Evolutionary conservation across 2,113 vertebrate genomes (phyloP).

Genomic region (Amazona vittata): DNA sequence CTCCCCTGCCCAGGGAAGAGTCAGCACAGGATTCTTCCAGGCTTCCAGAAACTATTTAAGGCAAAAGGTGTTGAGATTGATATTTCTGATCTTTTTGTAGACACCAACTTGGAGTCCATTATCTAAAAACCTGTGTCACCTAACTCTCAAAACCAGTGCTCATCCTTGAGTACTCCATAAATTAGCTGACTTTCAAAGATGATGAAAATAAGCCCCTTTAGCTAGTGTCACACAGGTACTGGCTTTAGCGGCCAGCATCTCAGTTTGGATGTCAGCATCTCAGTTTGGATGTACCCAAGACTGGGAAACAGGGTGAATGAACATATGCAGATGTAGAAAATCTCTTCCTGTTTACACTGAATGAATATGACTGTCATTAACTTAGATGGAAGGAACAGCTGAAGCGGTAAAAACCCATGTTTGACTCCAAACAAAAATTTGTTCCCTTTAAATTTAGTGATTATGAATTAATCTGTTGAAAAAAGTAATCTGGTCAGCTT

Average conservation of each 20-base stretch:
- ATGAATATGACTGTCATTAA: rapidly evolving
- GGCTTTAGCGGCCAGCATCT: not conserved
- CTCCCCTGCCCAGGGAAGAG: not conserved
- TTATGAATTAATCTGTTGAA: not conserved
- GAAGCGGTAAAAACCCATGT: not conserved
- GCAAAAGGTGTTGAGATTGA: not conserved
- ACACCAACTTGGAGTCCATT: not conserved
- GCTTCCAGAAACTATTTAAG: not conserved
- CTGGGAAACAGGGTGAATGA: not conserved
- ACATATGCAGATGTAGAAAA: not conserved
- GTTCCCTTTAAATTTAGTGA: not conserved
- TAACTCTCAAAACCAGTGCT: not conserved
- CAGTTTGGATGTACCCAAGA: not conserved
- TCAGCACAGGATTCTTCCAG: not conserved
- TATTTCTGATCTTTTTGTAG: not conserved
- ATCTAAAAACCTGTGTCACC: not conserved
- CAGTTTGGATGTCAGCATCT: not conserved
- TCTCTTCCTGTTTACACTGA: not conserved
- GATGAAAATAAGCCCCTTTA: not conserved
- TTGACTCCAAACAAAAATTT: not conserved
- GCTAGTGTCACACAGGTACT: not conserved
- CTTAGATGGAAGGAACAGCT: not conserved
- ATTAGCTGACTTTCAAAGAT: not conserved
- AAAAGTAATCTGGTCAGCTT: not conserved
- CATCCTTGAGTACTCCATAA: not conserved